Evolutionary conservation across 35 echinoderm and acorn worm genomes (phyloP).

Genomic region (Stichopus chloronotus): DNA sequence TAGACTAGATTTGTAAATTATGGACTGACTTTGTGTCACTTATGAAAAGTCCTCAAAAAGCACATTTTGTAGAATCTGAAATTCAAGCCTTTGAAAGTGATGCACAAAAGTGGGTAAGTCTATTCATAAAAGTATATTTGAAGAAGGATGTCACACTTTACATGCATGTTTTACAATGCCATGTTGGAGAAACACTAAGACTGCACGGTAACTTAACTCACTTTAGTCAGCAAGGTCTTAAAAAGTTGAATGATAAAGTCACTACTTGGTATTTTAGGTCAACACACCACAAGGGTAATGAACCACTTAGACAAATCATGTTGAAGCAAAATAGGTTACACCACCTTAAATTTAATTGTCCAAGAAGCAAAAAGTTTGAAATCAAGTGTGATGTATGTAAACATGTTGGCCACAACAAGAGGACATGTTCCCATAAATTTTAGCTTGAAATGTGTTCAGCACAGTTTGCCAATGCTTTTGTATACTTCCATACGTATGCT

Average conservation of each 20-base stretch:
- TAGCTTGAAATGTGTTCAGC: not conserved
- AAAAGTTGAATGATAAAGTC: conserved; percentile 1
- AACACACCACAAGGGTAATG: conserved; percentile 20
- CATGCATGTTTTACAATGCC: conserved; percentile 31
- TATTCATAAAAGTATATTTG: not conserved
- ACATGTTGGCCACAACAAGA: conserved; percentile 9
- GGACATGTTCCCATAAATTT: conserved; percentile 6
- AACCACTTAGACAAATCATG: not conserved
- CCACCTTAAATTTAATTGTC: not conserved
- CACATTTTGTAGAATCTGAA: conserved; percentile 24
- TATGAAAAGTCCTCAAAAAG: conserved; percentile 22
- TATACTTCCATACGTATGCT: not conserved
- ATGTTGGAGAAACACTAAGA: not conserved
- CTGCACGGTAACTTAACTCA: conserved; percentile 15
- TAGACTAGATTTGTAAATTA: conserved; percentile 22
- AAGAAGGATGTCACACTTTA: conserved; percentile 22
- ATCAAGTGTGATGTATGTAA: conserved; percentile 19
- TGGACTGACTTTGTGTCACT: conserved; percentile 26
- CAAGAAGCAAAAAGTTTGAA: not conserved
- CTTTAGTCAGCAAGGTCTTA: conserved; percentile 37
- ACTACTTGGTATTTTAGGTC: conserved; percentile 26
- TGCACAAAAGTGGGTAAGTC: too few relatives aligned
- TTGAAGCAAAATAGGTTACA: conserved; percentile 19
- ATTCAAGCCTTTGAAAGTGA: conserved; percentile 9
- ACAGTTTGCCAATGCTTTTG: not conserved